phyloP scores from a whole-genome alignment of 2,888 invertebrate species.

The Belgica antarctica region DNA sequence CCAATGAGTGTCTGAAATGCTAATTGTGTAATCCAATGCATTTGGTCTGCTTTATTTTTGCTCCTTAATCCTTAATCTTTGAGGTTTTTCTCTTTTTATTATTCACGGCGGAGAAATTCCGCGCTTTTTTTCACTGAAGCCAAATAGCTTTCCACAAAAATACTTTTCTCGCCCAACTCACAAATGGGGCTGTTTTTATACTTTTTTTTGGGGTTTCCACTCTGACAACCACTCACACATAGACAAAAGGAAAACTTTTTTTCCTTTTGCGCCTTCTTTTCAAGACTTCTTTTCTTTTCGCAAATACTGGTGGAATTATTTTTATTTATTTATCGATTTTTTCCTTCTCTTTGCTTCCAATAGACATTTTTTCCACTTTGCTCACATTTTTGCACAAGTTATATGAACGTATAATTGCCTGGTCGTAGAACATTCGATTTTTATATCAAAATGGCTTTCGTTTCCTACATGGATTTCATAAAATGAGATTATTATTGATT shows the following conservation, averaged over 20 bases:
- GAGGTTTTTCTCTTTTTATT: conserved; percentile 24
- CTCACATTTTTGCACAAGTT: conserved; percentile 30
- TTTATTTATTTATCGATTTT: conserved; percentile 44
- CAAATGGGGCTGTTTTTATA: not conserved
- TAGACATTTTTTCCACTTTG: conserved; percentile 36
- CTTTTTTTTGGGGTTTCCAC: conserved; percentile 17
- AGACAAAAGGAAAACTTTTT: conserved; percentile 10
- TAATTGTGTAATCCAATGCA: conserved; percentile 42
- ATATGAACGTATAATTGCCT: too few species aligned
- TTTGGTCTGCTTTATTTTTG: conserved; percentile 34
- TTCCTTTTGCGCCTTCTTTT: conserved; percentile 37
- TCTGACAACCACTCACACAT: conserved; percentile 14
- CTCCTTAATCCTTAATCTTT: conserved; percentile 42
- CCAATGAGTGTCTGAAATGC: conserved; percentile 36
- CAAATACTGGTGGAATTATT: conserved; percentile 43
- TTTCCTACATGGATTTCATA: not conserved
- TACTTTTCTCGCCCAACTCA: not conserved
- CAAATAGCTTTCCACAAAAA: conserved; percentile 1
- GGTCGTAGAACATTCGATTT: not conserved
- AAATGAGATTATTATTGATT: not conserved
- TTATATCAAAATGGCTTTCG: not conserved
- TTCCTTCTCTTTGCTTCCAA: conserved; percentile 31
- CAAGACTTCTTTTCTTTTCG: conserved; percentile 27
- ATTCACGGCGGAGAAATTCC: not conserved
- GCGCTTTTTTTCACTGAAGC: not conserved